phyloP scores from a whole-genome alignment of 53 echinoderm and acorn worm species.

The Arbacia lixula region DNA sequence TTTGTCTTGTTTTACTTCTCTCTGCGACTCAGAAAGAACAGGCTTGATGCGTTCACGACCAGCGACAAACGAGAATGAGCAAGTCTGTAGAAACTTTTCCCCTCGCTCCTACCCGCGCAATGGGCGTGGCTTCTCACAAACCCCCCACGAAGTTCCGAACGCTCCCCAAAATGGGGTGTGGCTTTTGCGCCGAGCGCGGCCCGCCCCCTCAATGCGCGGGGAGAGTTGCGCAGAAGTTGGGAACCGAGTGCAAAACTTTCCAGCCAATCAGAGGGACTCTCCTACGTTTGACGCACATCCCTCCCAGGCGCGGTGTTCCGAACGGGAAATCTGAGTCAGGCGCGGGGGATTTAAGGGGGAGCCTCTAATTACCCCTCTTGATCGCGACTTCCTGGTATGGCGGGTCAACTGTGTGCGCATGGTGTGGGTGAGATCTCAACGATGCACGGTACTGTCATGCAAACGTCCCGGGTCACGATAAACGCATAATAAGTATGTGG shows the following conservation, averaged over 20 bases:
- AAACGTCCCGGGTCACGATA: no score
- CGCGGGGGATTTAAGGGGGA: slow-evolving; percentile 7
- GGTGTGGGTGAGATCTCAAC: slow-evolving; percentile 32
- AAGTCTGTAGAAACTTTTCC: no score
- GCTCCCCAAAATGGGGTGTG: not conserved
- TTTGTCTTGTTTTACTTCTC: slow-evolving; percentile 9
- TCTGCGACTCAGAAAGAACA: slow-evolving; percentile 7
- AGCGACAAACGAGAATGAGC: slow-evolving; percentile 37
- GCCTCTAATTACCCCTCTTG: slow-evolving; percentile 34
- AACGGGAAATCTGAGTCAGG: slow-evolving; percentile 44
- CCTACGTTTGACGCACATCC: slow-evolving; percentile 43
- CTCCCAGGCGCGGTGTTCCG: slow-evolving; percentile 5
- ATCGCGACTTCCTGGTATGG: slow-evolving; percentile 41
- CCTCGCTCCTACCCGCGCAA: not conserved
- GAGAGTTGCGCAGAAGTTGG: not conserved
- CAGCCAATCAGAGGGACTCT: slow-evolving; percentile 28
- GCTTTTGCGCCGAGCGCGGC: not conserved
- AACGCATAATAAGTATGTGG: no score
- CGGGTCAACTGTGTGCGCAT: not conserved
- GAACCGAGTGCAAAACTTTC: slow-evolving; percentile 3
- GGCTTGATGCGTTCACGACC: slow-evolving; percentile 23
- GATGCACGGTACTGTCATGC: no score
- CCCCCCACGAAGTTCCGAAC: not conserved
- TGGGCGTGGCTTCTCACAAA: not conserved
- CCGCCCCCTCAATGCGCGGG: slow-evolving; percentile 8